A percentile compares a stretch with the other conserved stretches of the same genome.
These are phyloP conservation scores for Mycetomoellerius zeteki DNA, from an alignment of 1,140 invertebrate species.

Conservation along the genomic window DNA sequence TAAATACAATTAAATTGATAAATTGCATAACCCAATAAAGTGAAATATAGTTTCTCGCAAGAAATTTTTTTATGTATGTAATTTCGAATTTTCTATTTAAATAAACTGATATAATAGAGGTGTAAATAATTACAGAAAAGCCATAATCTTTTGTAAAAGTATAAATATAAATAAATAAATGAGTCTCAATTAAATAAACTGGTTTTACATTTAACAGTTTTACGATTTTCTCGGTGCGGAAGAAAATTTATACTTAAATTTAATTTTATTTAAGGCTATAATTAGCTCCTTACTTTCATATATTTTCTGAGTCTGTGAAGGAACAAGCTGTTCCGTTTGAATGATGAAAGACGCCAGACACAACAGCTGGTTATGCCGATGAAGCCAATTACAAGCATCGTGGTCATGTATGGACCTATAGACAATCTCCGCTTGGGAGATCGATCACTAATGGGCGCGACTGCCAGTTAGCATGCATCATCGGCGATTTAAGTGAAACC, in stretches of 20 bases:
- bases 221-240: neutral
- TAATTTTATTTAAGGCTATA: slow-evolving; percentile 11
- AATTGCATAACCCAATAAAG: neutral
- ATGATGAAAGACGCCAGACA: slow-evolving; percentile 60
- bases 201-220: neutral
- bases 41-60: neutral
- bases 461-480: slow-evolving; percentile 64
- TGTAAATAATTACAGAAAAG: neutral
- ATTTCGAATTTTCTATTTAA: neutral
- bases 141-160: neutral
- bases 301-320: slow-evolving; percentile 14
- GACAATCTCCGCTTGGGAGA: slow-evolving; percentile 59
- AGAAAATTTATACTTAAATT: neutral
- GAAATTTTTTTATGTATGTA: neutral
- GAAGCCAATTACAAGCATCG: slow-evolving; percentile 54
- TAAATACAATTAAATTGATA: neutral
- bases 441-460: slow-evolving; percentile 58
- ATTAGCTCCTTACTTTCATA: slow-evolving; percentile 19
- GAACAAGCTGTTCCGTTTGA: slow-evolving; percentile 49
- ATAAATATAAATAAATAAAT: neutral
- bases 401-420: slow-evolving; percentile 52
- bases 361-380: slow-evolving; percentile 56
- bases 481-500: slow-evolving; percentile 64
- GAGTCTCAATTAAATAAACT: neutral
- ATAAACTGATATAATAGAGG: too few relatives aligned